Conservation (phyloP, 2,797 vertebrate genomes). For the Acanthurus lineatus region DNA sequence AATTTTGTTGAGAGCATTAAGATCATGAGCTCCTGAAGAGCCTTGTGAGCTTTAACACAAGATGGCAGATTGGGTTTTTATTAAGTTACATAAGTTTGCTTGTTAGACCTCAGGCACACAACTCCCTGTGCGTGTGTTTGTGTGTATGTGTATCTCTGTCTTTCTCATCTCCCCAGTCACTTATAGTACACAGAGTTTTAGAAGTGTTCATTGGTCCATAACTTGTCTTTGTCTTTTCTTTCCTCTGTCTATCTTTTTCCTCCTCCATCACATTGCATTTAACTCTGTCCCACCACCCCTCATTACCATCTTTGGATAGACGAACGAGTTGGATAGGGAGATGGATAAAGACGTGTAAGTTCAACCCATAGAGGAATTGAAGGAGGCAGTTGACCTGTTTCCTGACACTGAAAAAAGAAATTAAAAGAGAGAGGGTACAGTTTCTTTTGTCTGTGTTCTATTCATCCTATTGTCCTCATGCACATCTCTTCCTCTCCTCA, state of each 20-base stretch:
- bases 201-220: neutral
- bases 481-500: neutral
- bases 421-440: neutral
- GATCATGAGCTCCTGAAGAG: neutral
- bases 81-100: slow-evolving; percentile 21
- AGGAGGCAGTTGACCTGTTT: slow-evolving; percentile 47
- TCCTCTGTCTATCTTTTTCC: neutral
- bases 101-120: slow-evolving; percentile 1
- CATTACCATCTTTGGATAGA: neutral
- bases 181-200: slow-evolving; percentile 2
- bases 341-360: neutral
- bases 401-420: slow-evolving; percentile 4
- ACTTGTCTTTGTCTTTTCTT: slow-evolving; percentile 1
- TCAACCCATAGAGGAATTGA: neutral
- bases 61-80: neutral
- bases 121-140: neutral
- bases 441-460: neutral
- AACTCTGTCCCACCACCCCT: neutral
- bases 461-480: neutral
- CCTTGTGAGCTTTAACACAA: neutral
- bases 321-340: neutral
- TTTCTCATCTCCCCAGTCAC: neutral
- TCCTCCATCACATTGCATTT: slow-evolving; percentile 28
- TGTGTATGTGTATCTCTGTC: neutral
- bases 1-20: neutral